Base-by-base conservation (phyloP, 2,113 vertebrate species). In the Oophaga pumilio region DNA sequence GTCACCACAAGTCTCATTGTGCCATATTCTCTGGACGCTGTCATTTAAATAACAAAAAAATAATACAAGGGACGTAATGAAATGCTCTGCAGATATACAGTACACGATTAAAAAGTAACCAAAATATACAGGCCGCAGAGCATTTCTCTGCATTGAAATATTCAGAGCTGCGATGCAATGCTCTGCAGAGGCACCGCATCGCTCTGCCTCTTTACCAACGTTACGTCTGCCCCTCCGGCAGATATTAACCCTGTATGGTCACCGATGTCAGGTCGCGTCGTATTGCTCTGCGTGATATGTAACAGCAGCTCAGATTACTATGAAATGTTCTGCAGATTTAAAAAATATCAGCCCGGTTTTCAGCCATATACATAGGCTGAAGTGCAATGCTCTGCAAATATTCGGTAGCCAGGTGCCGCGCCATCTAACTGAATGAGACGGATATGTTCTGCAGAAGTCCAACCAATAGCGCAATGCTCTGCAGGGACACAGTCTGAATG, bases 31-130 rank as follows among this genome's bases (percentile, higher is more conserved):
- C 2, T 12, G 71, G 14, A 71, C 15, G 2, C 17, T 33, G 33
- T 33, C 69, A 2, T 69, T 13, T 28, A 69, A 69, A 69, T 69
- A 69, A 69, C 66, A 68, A 2, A 71, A 49, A 18, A 79, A 26
- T 80, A 59, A 17, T 80, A 59, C 77, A 33, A 24, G 17, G 76
- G n/a, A 26, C 18, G 52, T n/a, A 49, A 22, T 78, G 73, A 28
- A 78, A 78, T 57, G 22, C 76, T 78, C 76, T 78, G 76, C n/a
- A 78, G 76, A 78, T 78, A 56, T 57, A 59, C 22, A 59, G 53
- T 59, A 80, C 0, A 0, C 7, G 12, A 18, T n/a, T 24, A 26
- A 52, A 50, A 53, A 4, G 6, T 9, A 18, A 12, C 17, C n/a
- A 77, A 53, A 53, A 77, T 56, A 53, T n/a, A 77, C 76, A 77